Base-by-base conservation (phyloP, 2,888 invertebrate species). In the Drosophila sordidula region DNA sequence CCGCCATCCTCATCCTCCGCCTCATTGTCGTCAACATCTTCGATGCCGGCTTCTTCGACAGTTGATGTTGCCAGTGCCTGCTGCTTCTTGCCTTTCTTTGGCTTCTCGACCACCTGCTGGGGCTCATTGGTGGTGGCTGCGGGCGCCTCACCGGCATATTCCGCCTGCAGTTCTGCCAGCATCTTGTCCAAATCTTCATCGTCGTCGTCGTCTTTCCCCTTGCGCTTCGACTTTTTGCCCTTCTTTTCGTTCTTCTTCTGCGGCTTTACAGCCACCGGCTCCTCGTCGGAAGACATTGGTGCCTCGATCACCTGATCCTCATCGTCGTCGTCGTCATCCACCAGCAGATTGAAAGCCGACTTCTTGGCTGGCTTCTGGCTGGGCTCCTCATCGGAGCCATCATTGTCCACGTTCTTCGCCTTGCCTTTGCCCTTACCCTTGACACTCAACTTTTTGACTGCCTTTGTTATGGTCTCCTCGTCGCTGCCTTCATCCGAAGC, bases 121-220 rank as follows among this genome's bases (percentile, higher is more conserved):
- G 84, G 77, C 0, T 49, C 49, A n/a, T n/a, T 22, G 25, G 22
- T 16, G 1, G 36, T 12, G 3, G 16, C 14, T 42, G 80, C 75
- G 6, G 90, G 94, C 1, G 93, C 93, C 16, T 95, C 96, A 51
- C 95, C 93, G 92, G 96, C 96, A 93, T 97, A 97, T 93, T 96
- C 93, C 92, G 96, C 95, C 57, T 91, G 91, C 71, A 97, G 92
- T 92, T 97, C 97, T 11, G 97, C 97, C 70, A 97, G 92, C 67
- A 96, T 95, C 92, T 96, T 96, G 87, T 97, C 97, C 67, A 97
- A 93, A 90, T 97, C 97, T 61, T 94, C 94, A 0, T 90, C 90
- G 70, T 91, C 91, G 70, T 96, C 96, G 88, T 96, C 96, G 57
- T 96, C 96, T 83, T 95, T 95, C 76, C 95, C 95, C 93, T 95